Conservation (phyloP, 2,113 vertebrate species). For the Xenopus borealis region DNA sequence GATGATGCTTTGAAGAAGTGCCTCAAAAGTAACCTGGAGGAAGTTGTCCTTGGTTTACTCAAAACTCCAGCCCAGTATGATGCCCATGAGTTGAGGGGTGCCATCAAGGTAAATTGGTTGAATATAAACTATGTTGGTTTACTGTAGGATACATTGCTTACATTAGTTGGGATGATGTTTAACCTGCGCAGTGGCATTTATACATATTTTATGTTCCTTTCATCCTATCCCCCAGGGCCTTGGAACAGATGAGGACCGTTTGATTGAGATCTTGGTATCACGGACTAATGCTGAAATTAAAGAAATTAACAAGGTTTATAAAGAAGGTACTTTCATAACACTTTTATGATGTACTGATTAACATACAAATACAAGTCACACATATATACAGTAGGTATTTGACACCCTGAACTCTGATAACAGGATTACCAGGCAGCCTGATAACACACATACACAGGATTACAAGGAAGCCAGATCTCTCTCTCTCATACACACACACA, state of each 20-base stretch:
- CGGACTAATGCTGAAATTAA: conserved; percentile 79
- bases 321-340: conserved; percentile 76
- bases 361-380: neutral
- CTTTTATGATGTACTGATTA: too few species aligned
- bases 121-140: too few species aligned
- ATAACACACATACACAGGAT: too few species aligned
- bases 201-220: neutral
- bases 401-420: too few species aligned
- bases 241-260: conserved; percentile 87
- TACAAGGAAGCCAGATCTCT: too few species aligned
- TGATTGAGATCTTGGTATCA: conserved; percentile 85
- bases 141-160: too few species aligned
- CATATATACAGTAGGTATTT: neutral
- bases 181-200: neutral
- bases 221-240: conserved; percentile 68
- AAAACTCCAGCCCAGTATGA: conserved; percentile 89
- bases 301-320: conserved; percentile 76
- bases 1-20: conserved; percentile 77
- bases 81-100: conserved; percentile 72
- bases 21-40: conserved; percentile 80
- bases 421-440: too few species aligned
- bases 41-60: conserved; percentile 78
- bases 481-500: neutral
- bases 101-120: conserved; percentile 65
- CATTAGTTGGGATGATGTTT: too few species aligned